A percentile compares a stretch with the other conserved stretches of the same genome.
Evolutionary conservation across 1,140 invertebrate genomes (phyloP).

Genomic region (Acromyrmex charruanus): DNA sequence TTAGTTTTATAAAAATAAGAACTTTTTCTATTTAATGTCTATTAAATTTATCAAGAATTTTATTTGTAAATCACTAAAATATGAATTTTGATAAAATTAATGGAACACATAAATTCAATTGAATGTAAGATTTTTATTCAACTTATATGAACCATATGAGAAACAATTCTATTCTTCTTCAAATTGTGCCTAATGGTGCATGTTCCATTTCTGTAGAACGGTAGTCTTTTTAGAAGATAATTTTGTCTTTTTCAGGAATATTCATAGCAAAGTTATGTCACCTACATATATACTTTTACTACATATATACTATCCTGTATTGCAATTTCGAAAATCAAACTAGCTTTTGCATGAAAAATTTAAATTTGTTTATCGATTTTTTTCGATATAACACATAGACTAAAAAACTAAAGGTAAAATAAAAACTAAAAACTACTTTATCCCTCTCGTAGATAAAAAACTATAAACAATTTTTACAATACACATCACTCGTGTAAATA

Average conservation of each 20-base stretch:
- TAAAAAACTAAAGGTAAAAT: background rate
- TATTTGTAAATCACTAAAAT: background rate
- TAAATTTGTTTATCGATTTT: slow-evolving; percentile 16
- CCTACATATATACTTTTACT: background rate
- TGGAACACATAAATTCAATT: slow-evolving; percentile 6
- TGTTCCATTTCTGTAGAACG: background rate
- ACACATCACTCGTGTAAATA: background rate
- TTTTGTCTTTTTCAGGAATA: slow-evolving; percentile 17
- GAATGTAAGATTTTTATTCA: slow-evolving; percentile 34
- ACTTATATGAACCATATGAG: background rate
- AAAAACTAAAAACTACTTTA: background rate
- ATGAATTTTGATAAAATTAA: background rate
- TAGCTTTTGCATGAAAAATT: background rate
- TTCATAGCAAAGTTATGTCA: slow-evolving; percentile 46
- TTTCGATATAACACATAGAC: background rate
- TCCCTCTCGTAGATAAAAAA: background rate
- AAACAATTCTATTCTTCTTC: slow-evolving; percentile 43
- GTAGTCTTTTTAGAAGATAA: slow-evolving; percentile 14
- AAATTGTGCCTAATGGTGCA: slow-evolving; percentile 33
- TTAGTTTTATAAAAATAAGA: background rate
- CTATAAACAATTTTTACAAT: background rate
- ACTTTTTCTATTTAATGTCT: background rate
- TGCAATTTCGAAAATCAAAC: slow-evolving; percentile 22
- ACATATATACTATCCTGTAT: background rate
- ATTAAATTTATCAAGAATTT: background rate